phyloP scores from a whole-genome alignment of 2,113 vertebrate genomes.

The Hyperoodon ampullatus region DNA sequence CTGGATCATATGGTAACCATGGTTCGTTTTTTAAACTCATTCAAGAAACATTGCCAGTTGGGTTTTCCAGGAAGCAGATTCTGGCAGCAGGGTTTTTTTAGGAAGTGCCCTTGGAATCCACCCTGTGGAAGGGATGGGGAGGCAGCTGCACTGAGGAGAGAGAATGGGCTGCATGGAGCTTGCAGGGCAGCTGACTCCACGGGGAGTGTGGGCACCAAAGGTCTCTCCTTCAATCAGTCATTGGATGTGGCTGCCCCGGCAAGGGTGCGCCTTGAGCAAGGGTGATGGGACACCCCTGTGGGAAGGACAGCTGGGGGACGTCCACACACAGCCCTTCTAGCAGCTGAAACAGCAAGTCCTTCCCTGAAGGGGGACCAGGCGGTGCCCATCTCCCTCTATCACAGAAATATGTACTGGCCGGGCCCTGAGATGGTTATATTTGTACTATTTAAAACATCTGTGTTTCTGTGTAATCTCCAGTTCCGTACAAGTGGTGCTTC shows the following conservation, averaged over 20 bases:
- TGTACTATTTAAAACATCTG: not conserved
- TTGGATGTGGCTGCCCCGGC: not conserved
- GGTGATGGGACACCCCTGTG: too few species aligned
- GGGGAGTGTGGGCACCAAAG: not conserved
- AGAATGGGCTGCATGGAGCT: not conserved
- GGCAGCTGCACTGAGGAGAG: not conserved
- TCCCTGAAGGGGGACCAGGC: not conserved
- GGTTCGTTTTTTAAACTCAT: not conserved
- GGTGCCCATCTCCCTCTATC: not conserved
- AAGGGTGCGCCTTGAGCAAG: not conserved
- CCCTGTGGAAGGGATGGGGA: not conserved
- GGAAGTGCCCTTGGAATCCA: not conserved
- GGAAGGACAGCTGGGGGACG: not conserved
- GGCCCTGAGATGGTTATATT: not conserved
- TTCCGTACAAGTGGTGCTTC: not conserved
- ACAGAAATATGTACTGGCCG: not conserved
- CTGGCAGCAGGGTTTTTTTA: not conserved
- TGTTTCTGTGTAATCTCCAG: not conserved
- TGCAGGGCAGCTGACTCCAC: fast-evolving
- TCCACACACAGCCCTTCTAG: not conserved
- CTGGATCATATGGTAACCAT: not conserved
- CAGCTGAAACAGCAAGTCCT: not conserved
- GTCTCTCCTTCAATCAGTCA: not conserved
- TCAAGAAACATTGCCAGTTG: not conserved
- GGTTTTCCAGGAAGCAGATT: not conserved